Evolutionary conservation across 2,888 invertebrate species (phyloP), one percentile per base, ranked within the genome.

Genomic region (Amblyjoppa proteus): DNA sequence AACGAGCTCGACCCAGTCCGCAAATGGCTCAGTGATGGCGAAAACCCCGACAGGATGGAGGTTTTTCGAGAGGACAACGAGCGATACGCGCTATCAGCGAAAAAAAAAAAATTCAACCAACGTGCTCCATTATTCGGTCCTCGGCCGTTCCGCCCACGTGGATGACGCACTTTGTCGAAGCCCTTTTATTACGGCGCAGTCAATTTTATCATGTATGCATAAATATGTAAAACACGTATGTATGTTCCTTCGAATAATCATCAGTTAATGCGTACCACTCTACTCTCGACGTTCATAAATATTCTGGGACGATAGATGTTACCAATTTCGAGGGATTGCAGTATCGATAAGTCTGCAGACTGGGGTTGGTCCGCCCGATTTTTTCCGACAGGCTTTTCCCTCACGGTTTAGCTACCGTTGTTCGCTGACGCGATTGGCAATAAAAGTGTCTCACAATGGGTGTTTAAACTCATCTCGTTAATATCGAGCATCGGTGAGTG

Each of bases 401-500:
- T 13, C 61, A 5, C 16, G 3, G 31, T 61, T 61, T 25, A 61
- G 28, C 61, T 13, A 16, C 28, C 31, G 25, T 31, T 61, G 61
- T 31, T 31, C 28, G 66, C 66, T 38, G 61, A 70, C 45, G 56
- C 74, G 56, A 66, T 49, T 31, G 71, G 69, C 74, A 69, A 81
- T 81, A 81, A 81, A 81, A 75, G 69, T 81, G 58, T 75, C 34
- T 81, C 69, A 49, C 58, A 56, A 58, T 75, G 20, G 69, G 68
- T 73, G 56, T 81, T 81, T 81, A 81, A 81, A 75, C 68, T 58
- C 74, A 75, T 81, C 74, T 75, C 68, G 74, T 81, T 81, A 81
- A 81, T 81, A 74, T 68, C 20, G 34, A 76, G 75, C 51, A 20
- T 41, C 34, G 28, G 25, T 13, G 20, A 11, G 58, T 58, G 58